Percentiles rank a stretch among this genome's conserved stretches.
Evolutionary conservation across 2,113 vertebrate species (phyloP).

Genomic region (Crocuta crocuta): DNA sequence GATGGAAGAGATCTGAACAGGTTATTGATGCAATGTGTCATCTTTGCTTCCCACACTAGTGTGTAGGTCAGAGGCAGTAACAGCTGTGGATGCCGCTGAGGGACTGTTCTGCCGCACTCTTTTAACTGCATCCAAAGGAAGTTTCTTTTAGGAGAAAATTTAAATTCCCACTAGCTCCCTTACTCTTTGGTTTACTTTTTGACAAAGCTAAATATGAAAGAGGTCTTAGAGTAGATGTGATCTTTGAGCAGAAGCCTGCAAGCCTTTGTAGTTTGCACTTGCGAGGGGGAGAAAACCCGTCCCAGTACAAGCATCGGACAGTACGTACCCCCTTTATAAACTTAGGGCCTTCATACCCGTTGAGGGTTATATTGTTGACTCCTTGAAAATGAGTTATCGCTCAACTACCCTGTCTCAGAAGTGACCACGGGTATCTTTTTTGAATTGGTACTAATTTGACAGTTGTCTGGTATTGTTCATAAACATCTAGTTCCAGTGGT

Average conservation of each 20-base stretch:
- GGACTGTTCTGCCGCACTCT: neutral
- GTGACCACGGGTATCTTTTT: neutral
- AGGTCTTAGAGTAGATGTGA: neutral
- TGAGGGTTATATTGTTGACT: neutral
- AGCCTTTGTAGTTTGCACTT: neutral
- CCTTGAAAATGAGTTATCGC: neutral
- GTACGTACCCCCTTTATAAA: neutral
- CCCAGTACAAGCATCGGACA: neutral
- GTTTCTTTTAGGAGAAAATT: slow-evolving; percentile 32
- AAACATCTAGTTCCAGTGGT: neutral
- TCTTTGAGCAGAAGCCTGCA: neutral
- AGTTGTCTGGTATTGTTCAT: neutral
- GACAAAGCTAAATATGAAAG: neutral
- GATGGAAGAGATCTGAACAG: slow-evolving; percentile 89
- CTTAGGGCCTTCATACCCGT: neutral
- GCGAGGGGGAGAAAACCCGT: neutral
- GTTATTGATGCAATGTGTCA: slow-evolving; percentile 77
- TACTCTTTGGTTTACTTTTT: slow-evolving; percentile 28
- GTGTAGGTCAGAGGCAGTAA: slow-evolving; percentile 3
- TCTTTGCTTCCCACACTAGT: neutral
- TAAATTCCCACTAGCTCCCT: neutral
- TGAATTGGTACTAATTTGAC: neutral
- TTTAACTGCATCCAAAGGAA: neutral
- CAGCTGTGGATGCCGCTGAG: neutral
- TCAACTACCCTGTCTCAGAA: neutral